These are phyloP conservation scores for Silurus asotus DNA, from an alignment of 2,113 vertebrate genomes.

Conservation along the genomic window DNA sequence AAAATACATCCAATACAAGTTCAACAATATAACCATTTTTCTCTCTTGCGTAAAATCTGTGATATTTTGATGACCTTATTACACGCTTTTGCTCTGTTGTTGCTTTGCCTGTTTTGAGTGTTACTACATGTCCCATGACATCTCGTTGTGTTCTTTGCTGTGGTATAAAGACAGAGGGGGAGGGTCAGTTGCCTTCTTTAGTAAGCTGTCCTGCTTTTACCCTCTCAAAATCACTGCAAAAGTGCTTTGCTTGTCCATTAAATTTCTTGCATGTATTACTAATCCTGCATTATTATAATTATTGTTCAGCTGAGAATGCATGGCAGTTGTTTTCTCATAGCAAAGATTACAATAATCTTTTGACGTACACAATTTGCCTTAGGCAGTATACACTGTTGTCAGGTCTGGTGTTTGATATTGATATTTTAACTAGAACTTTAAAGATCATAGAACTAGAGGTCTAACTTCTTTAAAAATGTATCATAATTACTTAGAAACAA, in stretches of 20 bases:
- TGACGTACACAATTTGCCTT: background rate
- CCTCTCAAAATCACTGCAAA: background rate
- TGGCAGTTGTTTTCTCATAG: background rate
- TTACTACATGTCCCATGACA: background rate
- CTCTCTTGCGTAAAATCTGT: background rate
- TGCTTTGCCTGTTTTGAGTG: background rate
- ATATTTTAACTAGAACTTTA: background rate
- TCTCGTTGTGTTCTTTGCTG: slow-evolving; percentile 6
- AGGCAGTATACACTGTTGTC: background rate
- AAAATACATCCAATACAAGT: background rate
- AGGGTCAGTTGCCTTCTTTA: background rate
- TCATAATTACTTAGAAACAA: background rate
- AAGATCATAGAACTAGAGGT: background rate
- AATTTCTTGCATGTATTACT: background rate
- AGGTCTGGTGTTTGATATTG: background rate
- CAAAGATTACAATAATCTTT: background rate
- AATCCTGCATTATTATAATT: background rate
- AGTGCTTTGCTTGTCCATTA: background rate
- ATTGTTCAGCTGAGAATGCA: background rate
- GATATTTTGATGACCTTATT: background rate
- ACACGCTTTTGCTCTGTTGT: background rate
- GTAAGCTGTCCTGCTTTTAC: background rate
- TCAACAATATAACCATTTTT: background rate
- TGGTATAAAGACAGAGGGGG: background rate
- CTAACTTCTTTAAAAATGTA: background rate